A percentile compares a stretch with the other conserved stretches of the same genome.
These are phyloP conservation scores for Avahi laniger DNA, from an alignment of 2,797 vertebrate genomes.

Conservation along the genomic window DNA sequence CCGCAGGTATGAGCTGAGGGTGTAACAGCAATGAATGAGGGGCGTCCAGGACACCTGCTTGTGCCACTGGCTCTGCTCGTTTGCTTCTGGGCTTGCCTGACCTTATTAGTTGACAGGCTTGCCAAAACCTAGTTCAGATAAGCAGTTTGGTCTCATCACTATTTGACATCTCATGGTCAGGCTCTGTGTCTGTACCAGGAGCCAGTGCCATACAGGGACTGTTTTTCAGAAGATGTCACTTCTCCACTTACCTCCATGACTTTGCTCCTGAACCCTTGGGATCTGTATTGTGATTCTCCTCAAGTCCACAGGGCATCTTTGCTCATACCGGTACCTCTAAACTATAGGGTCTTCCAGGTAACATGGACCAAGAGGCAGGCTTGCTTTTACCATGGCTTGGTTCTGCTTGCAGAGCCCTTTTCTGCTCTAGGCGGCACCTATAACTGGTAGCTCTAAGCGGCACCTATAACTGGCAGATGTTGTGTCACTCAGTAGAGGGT, in stretches of 20 bases:
- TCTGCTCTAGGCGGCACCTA: not conserved
- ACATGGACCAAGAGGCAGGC: not conserved
- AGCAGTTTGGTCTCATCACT: not conserved
- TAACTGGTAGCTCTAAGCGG: not conserved
- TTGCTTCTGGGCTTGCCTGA: not conserved
- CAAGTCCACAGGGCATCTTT: not conserved
- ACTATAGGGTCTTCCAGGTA: not conserved
- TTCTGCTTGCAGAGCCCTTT: not conserved
- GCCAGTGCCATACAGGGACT: not conserved
- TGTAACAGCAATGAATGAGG: not conserved
- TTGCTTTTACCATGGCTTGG: not conserved
- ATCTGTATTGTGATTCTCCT: not conserved
- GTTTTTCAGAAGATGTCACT: not conserved
- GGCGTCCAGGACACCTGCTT: not conserved
- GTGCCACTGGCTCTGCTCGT: not conserved
- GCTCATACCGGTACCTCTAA: not conserved
- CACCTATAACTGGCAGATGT: not conserved
- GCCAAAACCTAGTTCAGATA: not conserved
- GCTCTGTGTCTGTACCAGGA: not conserved
- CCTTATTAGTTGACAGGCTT: not conserved
- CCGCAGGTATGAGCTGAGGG: not conserved
- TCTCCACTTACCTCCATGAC: not conserved
- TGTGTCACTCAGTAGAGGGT: not conserved
- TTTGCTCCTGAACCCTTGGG: not conserved
- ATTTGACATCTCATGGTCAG: not conserved